Evolutionary conservation across 2,888 invertebrate species (phyloP), one percentile per base, ranked within the genome.

Genomic region (Leucophenga montana): DNA sequence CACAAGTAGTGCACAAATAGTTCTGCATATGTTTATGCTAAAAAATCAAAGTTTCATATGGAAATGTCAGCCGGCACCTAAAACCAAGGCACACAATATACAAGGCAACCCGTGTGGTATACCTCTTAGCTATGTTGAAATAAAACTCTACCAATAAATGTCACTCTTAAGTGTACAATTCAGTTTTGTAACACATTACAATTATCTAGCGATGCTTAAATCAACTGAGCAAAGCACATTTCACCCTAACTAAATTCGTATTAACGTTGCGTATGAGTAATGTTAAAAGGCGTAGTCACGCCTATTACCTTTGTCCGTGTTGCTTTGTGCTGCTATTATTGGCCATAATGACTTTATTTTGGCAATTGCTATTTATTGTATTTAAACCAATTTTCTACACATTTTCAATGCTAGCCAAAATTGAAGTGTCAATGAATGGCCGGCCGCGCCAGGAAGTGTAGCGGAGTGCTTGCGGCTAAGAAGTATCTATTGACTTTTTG

Each of bases 401-500:
- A 57, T 27, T 57, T 27, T 59, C 39, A 39, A 39, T 39, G 39
- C 11, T 39, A 11, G 8, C 8, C 39, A 3, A 39, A 39, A 39
- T 39, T 39, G 39, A 39, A 39, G 39, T 39, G 39, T 39, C 39
- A 39, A 39, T 33, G 59, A 59, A 59, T 6, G 13, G 50, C 50
- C 5, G 18, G 48, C 48, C 3, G 48, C 48, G 11, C 6, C 48
- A 16, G 48, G n/a, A n/a, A 50, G 50, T 50, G 50, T 50, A 18
- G 16, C 46, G n/a, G 3, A 46, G 46, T 46, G 46, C 27, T 27
- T 46, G 46, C 22, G 56, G 56, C 57, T 57, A 27, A 39, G 39
- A 8, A 39, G 39, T 39, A 39, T 39, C 39, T 39, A 39, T 74
- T 77, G 77, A 75, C 31, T 18, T 44, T n/a, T 53, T 44, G 13